A percentile compares a stretch with the other conserved stretches of the same genome.
These are phyloP conservation scores for Habropoda laboriosa DNA, from an alignment of 1,140 invertebrate species.

Conservation along the genomic window DNA sequence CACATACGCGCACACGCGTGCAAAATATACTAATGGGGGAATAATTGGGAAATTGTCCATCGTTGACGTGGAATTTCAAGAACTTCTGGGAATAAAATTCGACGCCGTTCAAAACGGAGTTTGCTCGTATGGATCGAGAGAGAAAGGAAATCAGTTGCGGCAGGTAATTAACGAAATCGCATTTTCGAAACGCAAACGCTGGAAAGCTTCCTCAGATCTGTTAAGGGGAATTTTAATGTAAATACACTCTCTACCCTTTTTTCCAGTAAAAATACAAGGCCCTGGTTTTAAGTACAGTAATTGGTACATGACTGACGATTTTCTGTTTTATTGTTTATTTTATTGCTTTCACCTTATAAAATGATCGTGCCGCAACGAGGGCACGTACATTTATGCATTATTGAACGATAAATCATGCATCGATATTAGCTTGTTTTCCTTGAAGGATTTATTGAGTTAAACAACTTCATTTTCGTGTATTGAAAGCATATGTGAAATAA, in stretches of 20 bases:
- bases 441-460: background rate
- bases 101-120: background rate
- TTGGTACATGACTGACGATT: background rate
- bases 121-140: background rate
- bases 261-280: too few species aligned
- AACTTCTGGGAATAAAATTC: background rate
- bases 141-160: background rate
- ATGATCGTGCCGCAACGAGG: too few species aligned
- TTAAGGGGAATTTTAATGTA: too few species aligned
- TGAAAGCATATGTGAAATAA: background rate
- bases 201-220: too few species aligned
- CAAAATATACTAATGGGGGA: background rate
- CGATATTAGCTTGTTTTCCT: background rate
- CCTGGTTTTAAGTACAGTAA: too few species aligned
- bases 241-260: too few species aligned
- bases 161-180: background rate
- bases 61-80: background rate
- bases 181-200: too few species aligned
- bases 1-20: too few species aligned
- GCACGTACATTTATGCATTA: background rate
- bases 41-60: conserved; percentile 3
- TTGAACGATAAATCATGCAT: background rate
- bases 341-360: background rate
- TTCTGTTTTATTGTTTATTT: background rate
- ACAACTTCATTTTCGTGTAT: background rate